A percentile compares a stretch with the other conserved stretches of the same genome.
These are phyloP conservation scores for Paramormyrops kingsleyae DNA, from an alignment of 2,113 vertebrate genomes.

Conservation along the genomic window DNA sequence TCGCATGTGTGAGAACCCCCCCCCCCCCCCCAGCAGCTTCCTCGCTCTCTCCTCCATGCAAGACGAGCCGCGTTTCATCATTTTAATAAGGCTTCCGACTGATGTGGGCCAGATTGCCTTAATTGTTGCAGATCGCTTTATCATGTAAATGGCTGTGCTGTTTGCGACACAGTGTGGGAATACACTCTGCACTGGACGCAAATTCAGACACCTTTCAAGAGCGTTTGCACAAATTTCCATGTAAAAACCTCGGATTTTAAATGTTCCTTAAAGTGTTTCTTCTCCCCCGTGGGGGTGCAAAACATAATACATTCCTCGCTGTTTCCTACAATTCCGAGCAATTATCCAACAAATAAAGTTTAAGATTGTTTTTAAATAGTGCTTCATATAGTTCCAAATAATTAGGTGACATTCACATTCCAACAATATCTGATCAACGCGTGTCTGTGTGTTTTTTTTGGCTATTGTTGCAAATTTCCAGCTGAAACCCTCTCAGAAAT, in stretches of 20 bases:
- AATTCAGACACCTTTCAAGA: slow-evolving; percentile 28
- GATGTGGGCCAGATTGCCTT: slow-evolving; percentile 21
- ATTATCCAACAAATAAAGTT: neutral
- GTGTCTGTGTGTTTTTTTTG: neutral
- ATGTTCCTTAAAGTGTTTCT: slow-evolving; percentile 11
- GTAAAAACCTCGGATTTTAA: slow-evolving; percentile 12
- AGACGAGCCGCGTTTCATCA: slow-evolving; percentile 16
- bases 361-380: neutral
- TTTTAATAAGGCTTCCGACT: slow-evolving; percentile 34
- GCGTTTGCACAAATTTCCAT: slow-evolving; percentile 37
- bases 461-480: neutral
- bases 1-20: neutral
- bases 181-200: slow-evolving; percentile 9
- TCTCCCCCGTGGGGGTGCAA: neutral
- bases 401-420: slow-evolving; percentile 1
- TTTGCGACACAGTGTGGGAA: slow-evolving; percentile 13
- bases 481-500: neutral
- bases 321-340: neutral
- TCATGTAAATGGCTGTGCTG: slow-evolving; percentile 24
- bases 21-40: neutral
- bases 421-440: neutral
- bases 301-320: slow-evolving; percentile 14
- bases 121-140: slow-evolving; percentile 24
- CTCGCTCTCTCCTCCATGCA: neutral
- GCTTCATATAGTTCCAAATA: slow-evolving; percentile 5